Conservation (phyloP, 2,113 vertebrate species). For the Sturnus vulgaris region DNA sequence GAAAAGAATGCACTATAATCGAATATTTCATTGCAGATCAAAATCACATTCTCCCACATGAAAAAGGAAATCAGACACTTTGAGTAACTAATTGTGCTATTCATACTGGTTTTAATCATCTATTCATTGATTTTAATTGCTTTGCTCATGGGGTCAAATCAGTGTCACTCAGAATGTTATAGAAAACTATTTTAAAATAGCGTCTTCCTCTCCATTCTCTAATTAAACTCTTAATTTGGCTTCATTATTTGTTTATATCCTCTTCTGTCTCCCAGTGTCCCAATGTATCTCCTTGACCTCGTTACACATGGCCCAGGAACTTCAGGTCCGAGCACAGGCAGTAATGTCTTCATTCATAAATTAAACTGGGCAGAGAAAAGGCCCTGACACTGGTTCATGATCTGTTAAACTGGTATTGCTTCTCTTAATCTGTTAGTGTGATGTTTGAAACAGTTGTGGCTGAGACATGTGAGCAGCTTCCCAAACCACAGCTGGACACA, state of each 20-base stretch:
- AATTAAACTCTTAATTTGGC: not conserved
- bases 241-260: not conserved
- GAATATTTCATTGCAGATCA: not conserved
- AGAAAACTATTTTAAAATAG: not conserved
- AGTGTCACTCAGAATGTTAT: not conserved
- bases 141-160: not conserved
- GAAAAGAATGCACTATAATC: not conserved
- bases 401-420: not conserved
- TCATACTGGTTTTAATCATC: not conserved
- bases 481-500: not conserved
- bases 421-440: not conserved
- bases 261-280: not conserved
- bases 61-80: not conserved
- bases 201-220: not conserved
- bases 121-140: not conserved
- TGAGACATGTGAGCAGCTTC: not conserved
- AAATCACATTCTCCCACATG: not conserved
- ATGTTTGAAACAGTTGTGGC: not conserved
- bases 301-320: not conserved
- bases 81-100: not conserved
- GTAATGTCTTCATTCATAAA: not conserved
- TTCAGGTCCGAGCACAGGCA: not conserved
- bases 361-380: not conserved
- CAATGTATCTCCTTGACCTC: not conserved
- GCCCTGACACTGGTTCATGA: no score